phyloP scores from a whole-genome alignment of 2,113 vertebrate genomes.

The Eonycteris spelaea region DNA sequence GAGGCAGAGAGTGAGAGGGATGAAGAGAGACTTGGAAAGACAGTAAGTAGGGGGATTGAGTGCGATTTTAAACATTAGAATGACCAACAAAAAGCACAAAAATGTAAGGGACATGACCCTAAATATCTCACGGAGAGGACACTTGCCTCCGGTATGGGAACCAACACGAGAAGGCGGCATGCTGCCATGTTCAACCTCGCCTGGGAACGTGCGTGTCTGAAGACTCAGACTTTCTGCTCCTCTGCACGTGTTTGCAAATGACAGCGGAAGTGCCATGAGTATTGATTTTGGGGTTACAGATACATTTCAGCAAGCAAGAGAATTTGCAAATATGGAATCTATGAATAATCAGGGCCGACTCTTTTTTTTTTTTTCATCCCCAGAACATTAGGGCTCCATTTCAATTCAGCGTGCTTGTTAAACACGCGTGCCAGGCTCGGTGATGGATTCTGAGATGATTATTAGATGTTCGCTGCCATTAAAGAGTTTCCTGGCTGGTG shows the following conservation, averaged over 20 bases:
- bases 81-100: neutral
- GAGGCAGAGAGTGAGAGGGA: too few species aligned
- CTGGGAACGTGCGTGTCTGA: neutral
- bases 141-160: neutral
- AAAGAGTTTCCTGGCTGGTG: neutral
- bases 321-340: neutral
- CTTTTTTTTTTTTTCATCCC: neutral
- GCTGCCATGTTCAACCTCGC: neutral
- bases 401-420: neutral
- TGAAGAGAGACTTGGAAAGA: too few species aligned
- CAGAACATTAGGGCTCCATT: neutral
- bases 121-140: neutral
- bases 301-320: neutral
- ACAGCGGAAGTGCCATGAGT: neutral
- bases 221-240: neutral
- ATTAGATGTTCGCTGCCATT: neutral
- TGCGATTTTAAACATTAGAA: neutral
- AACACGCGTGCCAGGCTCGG: neutral
- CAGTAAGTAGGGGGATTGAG: neutral
- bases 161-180: neutral
- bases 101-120: neutral
- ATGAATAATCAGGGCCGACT: neutral
- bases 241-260: neutral
- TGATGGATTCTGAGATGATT: neutral
- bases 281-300: neutral